Conservation (phyloP, 2,113 vertebrate genomes). For the Neolamprologus longior region DNA sequence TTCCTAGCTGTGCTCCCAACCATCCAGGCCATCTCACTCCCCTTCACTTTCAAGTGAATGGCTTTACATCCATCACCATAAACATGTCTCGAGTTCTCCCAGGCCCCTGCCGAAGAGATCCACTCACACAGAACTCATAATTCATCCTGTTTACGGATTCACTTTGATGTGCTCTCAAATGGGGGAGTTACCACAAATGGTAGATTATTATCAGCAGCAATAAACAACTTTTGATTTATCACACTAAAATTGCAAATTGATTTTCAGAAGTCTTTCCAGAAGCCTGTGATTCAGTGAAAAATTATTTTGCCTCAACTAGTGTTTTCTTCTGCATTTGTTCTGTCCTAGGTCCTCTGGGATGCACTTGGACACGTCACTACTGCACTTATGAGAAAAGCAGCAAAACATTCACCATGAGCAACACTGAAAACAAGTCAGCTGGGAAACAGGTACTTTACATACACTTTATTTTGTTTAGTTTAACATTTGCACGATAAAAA, state of each 20-base stretch:
- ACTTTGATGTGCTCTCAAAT: conserved; percentile 56
- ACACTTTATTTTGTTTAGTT: not conserved
- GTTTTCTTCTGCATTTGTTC: not conserved
- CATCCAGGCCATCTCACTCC: not conserved
- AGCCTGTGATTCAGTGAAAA: conserved; percentile 4
- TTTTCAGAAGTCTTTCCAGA: conserved; percentile 46
- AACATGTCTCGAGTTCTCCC: conserved; percentile 47
- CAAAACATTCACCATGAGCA: conserved; percentile 91
- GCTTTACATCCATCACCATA: conserved; percentile 54
- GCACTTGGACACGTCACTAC: conserved; percentile 94
- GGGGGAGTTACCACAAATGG: conserved; percentile 21
- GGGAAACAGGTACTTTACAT: conserved; percentile 82
- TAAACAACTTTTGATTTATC: conserved; percentile 56
- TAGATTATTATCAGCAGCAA: conserved; percentile 36
- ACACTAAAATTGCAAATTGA: conserved; percentile 38
- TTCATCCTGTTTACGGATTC: conserved; percentile 51
- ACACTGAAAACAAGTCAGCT: conserved; percentile 85
- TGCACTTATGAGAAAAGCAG: conserved; percentile 92
- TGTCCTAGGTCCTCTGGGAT: conserved; percentile 86
- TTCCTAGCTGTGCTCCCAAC: not conserved
- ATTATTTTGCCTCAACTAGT: not conserved
- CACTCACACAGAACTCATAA: conserved; percentile 40
- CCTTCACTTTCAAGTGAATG: conserved; percentile 3
- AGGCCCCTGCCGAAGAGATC: conserved; percentile 29
- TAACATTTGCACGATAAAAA: not conserved